Conservation (phyloP, 2,113 vertebrate genomes). For the Thamnaconus septentrionalis region DNA sequence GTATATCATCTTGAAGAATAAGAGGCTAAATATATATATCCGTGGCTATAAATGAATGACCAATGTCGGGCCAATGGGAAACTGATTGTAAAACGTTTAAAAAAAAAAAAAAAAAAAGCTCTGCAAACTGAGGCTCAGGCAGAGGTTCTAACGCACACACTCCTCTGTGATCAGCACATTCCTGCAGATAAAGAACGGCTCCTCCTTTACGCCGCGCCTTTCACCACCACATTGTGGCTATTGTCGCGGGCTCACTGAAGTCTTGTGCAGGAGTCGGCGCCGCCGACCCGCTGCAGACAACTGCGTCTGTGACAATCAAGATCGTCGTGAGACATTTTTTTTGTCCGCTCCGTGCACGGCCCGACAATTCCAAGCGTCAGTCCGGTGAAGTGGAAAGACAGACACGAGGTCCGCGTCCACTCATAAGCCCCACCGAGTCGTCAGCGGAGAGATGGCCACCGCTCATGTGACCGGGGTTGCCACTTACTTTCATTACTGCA, state of each 20-base stretch:
- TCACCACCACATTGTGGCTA: constrained; percentile 29
- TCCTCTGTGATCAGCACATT: constrained; percentile 66
- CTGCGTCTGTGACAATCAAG: constrained; percentile 35
- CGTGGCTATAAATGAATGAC: constrained; percentile 77
- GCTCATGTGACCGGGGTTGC: constrained; percentile 64
- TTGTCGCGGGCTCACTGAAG: constrained; percentile 33
- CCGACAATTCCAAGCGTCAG: constrained; percentile 22
- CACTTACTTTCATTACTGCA: constrained; percentile 67
- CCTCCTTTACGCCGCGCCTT: constrained; percentile 35
- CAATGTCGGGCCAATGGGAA: constrained; percentile 69
- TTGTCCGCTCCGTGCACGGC: neutral
- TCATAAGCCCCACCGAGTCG: constrained; percentile 56
- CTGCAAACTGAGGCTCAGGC: constrained; percentile 58
- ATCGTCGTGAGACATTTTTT: too few species aligned
- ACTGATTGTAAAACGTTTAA: constrained; percentile 51
- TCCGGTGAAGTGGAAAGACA: constrained; percentile 48
- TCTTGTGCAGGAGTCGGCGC: constrained; percentile 5
- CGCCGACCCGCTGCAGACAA: constrained; percentile 7
- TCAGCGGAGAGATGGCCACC: constrained; percentile 50
- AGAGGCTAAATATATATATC: constrained; percentile 76
- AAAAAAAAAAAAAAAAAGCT: constrained; percentile 12
- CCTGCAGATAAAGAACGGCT: constrained; percentile 47
- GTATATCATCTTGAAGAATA: constrained; percentile 81
- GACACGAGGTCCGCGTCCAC: constrained; percentile 38
- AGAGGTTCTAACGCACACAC: constrained; percentile 46